Conservation (phyloP, 2,113 vertebrate genomes). For the Haliaeetus leucogaster region DNA sequence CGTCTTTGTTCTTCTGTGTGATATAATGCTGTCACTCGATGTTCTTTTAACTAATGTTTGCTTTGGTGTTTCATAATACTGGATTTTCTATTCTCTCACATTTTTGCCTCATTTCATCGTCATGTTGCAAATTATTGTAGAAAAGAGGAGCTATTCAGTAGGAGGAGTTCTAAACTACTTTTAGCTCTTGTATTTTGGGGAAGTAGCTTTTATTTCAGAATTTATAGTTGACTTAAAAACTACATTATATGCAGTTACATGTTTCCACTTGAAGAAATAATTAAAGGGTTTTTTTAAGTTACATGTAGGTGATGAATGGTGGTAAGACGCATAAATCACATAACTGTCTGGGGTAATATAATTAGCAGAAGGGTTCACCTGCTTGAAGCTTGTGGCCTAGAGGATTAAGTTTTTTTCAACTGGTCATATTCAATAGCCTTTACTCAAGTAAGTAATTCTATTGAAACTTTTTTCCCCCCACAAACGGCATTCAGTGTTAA, state of each 20-base stretch:
- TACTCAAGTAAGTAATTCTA: not conserved
- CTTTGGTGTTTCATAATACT: not conserved
- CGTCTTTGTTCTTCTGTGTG: not conserved
- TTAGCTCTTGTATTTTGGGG: not conserved
- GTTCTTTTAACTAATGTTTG: not conserved
- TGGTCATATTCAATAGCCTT: not conserved
- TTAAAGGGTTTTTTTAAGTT: not conserved
- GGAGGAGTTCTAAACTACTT: not conserved
- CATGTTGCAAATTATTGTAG: rapidly evolving
- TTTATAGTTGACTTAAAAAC: not conserved
- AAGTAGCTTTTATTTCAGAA: not conserved
- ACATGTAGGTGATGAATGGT: not conserved
- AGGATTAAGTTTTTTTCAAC: not conserved
- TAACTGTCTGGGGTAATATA: not conserved
- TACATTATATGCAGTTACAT: rapidly evolving
- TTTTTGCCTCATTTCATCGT: not conserved
- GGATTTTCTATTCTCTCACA: not conserved
- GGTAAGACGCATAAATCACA: not conserved
- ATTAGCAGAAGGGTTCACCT: not conserved
- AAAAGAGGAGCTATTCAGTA: not conserved
- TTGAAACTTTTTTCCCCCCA: not conserved
- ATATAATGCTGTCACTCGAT: not conserved
- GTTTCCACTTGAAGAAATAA: not conserved
- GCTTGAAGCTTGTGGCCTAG: too few species aligned
- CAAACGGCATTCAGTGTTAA: not conserved